Conservation (phyloP, 64 coral and sea anemone species). For the Montipora cactus region DNA sequence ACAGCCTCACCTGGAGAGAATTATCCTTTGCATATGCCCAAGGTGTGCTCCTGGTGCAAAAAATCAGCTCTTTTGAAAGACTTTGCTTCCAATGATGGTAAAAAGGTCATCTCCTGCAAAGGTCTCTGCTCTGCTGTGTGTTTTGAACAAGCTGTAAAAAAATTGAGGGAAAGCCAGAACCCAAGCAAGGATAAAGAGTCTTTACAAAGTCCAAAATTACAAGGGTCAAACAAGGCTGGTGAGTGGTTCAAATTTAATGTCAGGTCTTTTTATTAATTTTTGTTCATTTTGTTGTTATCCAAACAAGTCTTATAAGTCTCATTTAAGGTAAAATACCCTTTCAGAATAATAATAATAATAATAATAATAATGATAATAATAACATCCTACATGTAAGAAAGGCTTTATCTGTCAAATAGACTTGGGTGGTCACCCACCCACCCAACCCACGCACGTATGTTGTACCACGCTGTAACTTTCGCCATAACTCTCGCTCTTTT, state of each 20-base stretch:
- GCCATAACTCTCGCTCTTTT: no score
- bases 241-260: neutral
- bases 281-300: no score
- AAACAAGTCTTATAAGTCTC: no score
- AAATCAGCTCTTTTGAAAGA: slow-evolving; percentile 26
- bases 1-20: neutral
- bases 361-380: no score
- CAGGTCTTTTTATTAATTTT: no score
- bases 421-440: no score
- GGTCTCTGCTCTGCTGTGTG: slow-evolving; percentile 50
- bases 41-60: slow-evolving; percentile 64
- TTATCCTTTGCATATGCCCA: neutral
- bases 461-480: no score
- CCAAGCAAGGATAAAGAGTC: slow-evolving; percentile 3
- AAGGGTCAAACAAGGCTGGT: neutral
- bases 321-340: no score
- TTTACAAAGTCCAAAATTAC: neutral
- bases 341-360: no score
- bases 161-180: slow-evolving; percentile 28
- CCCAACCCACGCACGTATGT: no score
- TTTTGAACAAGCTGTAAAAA: slow-evolving; percentile 60
- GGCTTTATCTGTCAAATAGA: no score
- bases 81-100: slow-evolving; percentile 54
- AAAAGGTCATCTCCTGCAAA: slow-evolving; percentile 47
- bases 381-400: no score